Conservation (phyloP, 2,888 invertebrate species). For the Ethmia dodecea region DNA sequence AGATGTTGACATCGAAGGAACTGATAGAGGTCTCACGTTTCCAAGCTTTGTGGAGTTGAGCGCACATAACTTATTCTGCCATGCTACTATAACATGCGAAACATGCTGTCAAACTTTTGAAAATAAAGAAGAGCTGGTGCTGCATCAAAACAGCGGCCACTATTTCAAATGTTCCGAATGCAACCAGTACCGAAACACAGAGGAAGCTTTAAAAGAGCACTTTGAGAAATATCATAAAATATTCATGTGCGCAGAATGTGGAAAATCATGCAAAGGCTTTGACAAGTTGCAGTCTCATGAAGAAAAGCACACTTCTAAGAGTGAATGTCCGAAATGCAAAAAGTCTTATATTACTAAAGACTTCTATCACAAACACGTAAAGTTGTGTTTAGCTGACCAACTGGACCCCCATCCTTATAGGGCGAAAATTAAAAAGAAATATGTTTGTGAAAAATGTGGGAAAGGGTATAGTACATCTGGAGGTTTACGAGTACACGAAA, state of each 20-base stretch:
- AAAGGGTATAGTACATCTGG: constrained; percentile 60
- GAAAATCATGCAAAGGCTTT: constrained; percentile 44
- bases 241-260: constrained; percentile 55
- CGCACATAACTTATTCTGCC: constrained; percentile 36
- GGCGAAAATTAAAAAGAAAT: constrained; percentile 40
- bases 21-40: constrained; percentile 28
- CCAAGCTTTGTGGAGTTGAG: constrained; percentile 29
- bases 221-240: constrained; percentile 33
- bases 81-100: constrained; percentile 40
- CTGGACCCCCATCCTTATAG: constrained; percentile 58
- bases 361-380: constrained; percentile 52
- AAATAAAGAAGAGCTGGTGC: constrained; percentile 26
- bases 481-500: constrained; percentile 55
- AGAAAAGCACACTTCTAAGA: constrained; percentile 43
- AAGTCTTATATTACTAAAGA: constrained; percentile 55
- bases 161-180: constrained; percentile 44
- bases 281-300: constrained; percentile 51
- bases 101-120: constrained; percentile 38
- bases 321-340: constrained; percentile 57
- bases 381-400: constrained; percentile 46
- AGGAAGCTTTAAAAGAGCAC: constrained; percentile 42
- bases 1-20: too few species aligned
- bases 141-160: constrained; percentile 30
- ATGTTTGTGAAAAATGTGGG: constrained; percentile 49
- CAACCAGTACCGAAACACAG: constrained; percentile 30